phyloP scores from a whole-genome alignment of 2,797 vertebrate species.

The Labroides dimidiatus region DNA sequence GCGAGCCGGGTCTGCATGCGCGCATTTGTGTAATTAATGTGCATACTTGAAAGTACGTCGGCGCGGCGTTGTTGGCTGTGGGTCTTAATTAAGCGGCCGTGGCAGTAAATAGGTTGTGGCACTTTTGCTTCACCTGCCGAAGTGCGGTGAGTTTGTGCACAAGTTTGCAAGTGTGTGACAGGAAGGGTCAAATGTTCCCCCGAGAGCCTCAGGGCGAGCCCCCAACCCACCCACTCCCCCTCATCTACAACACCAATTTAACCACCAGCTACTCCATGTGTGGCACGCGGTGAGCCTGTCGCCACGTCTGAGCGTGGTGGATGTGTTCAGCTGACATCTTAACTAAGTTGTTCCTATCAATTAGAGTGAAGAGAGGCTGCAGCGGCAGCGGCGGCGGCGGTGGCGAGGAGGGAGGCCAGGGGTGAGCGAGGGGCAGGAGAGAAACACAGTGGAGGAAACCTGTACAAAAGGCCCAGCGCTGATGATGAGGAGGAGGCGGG shows the following conservation, averaged over 20 bases:
- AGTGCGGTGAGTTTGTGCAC: constrained; percentile 30
- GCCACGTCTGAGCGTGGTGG: constrained; percentile 52
- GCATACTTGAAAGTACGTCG: constrained; percentile 41
- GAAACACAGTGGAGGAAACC: constrained; percentile 13
- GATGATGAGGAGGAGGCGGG: neutral
- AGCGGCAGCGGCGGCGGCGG: too few species aligned
- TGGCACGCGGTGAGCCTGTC: constrained; percentile 55
- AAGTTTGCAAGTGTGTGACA: constrained; percentile 67
- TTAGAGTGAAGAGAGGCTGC: constrained; percentile 70
- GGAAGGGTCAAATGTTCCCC: constrained; percentile 72
- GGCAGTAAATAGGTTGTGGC: constrained; percentile 51
- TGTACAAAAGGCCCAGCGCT: neutral
- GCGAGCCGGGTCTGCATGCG: constrained; percentile 9
- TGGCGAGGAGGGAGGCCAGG: constrained; percentile 56
- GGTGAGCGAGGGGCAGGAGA: constrained; percentile 53
- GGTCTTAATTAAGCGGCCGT: constrained; percentile 64
- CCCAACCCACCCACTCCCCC: too few species aligned
- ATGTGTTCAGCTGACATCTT: constrained; percentile 83
- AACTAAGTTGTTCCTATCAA: constrained; percentile 84
- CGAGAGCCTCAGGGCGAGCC: constrained; percentile 67
- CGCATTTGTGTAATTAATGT: constrained; percentile 57
- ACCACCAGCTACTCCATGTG: constrained; percentile 59
- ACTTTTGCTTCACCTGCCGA: constrained; percentile 32
- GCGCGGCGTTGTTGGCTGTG: constrained; percentile 34
- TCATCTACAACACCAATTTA: constrained; percentile 81